Evolutionary conservation across 2,797 vertebrate species (phyloP).

Genomic region (Garrulus glandarius): DNA sequence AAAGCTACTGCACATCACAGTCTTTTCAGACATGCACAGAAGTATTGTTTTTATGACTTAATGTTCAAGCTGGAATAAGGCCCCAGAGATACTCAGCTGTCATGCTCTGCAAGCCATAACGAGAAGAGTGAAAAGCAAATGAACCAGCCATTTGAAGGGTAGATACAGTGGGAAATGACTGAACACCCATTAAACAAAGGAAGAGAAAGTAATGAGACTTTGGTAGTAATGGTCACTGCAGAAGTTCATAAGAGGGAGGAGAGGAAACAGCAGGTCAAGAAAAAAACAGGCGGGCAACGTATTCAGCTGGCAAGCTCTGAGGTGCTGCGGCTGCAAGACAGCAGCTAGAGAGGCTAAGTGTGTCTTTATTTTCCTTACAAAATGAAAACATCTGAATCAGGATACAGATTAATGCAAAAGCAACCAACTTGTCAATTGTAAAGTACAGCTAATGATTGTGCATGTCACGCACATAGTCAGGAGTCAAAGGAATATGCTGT

Average conservation of each 20-base stretch:
- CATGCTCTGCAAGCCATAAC: background rate
- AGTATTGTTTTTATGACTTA: background rate
- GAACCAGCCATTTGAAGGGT: background rate
- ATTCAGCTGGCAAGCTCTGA: background rate
- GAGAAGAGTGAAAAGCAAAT: background rate
- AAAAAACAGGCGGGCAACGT: background rate
- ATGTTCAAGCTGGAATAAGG: background rate
- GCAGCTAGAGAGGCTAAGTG: background rate
- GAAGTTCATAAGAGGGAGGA: background rate
- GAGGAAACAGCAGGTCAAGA: background rate
- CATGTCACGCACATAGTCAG: background rate
- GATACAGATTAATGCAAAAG: conserved; percentile 29
- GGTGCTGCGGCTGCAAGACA: background rate
- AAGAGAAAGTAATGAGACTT: conserved; percentile 14
- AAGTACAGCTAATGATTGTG: conserved; percentile 8
- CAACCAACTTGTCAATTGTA: background rate
- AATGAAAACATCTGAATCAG: background rate
- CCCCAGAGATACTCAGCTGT: background rate
- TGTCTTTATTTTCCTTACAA: background rate
- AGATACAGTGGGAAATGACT: background rate
- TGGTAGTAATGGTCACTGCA: background rate
- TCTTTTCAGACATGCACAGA: background rate
- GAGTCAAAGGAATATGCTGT: background rate
- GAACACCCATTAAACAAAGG: conserved; percentile 7
- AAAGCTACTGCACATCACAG: background rate